Conservation (phyloP, 1,140 invertebrate genomes). For the Apis cerana region DNA sequence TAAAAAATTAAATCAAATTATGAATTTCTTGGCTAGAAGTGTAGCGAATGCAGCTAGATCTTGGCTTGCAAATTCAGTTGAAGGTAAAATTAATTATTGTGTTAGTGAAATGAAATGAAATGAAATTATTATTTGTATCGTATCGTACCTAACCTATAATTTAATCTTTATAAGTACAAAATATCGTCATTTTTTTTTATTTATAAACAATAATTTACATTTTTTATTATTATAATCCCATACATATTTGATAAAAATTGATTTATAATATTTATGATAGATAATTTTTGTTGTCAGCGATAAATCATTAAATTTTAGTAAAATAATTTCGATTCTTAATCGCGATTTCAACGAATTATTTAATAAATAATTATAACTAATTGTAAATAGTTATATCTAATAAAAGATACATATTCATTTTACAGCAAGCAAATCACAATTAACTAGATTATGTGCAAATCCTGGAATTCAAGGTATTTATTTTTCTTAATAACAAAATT, state of each 20-base stretch:
- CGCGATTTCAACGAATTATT: not conserved
- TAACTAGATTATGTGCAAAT: constrained; percentile 6
- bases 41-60: constrained; percentile 56
- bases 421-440: constrained; percentile 23
- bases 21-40: constrained; percentile 66
- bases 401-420: not conserved
- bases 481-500: not conserved
- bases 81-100: constrained; percentile 55
- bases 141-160: constrained; percentile 27
- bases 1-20: constrained; percentile 35
- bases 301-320: not conserved
- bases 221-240: not conserved
- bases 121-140: not conserved
- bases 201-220: not conserved
- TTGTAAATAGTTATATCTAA: not conserved
- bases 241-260: not conserved
- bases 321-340: not conserved
- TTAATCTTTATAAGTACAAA: constrained; percentile 11
- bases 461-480: constrained; percentile 36
- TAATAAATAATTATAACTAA: not conserved
- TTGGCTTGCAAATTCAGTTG: constrained; percentile 53
- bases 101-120: no score
- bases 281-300: not conserved
- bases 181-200: not conserved
- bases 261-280: not conserved